Base-by-base conservation (phyloP, 2,797 vertebrate species). In the Leptatherina wallacei region DNA sequence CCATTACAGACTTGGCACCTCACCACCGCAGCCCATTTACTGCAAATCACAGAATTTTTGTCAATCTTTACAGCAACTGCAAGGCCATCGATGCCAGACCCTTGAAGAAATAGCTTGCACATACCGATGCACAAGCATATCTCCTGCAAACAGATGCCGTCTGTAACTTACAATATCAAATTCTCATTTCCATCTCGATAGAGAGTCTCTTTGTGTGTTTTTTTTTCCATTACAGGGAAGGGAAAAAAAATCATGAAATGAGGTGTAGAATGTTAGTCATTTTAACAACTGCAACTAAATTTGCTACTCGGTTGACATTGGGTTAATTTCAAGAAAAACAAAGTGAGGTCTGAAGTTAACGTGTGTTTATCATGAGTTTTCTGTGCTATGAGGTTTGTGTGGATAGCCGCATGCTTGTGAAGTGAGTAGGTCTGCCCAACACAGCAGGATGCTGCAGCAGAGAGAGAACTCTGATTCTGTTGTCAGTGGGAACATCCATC, bases 1-100 rank as follows among this genome's bases (percentile, higher is more conserved):
- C 94, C 93, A 95, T 95, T 95, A 95, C 91, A 75, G 89, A 80
- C 87, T 83, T 89, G 91, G 91, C 91, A 90, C 80, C 86, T 81
- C 75, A 83, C 89, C 92, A 89, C 84, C 72, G 49, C 87, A 91
- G 90, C 89, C 93, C 91, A 94, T 95, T 94, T 95, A 92, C 90
- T 85, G 83, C 87, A 91, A 95, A 94, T 94, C 93, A 87, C 84
- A 89, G 92, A 90, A 86, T 92, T 91, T 89, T 87, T 93, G 92
- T 93, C 93, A 89, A 91, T 94, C 93, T 93, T 89, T 91, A 87
- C 84, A 90, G 90, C 90, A 83, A 94, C 85, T 80, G 71, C 89
- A 72, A 86, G 88, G 86, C 91, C 90, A 92, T 93, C 92, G 86
- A 80, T 88, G 82, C 81, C 91, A 90, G 86, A 89, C 82, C 83